Conservation (phyloP, 2,888 invertebrate genomes). For the Andrena marginata region DNA sequence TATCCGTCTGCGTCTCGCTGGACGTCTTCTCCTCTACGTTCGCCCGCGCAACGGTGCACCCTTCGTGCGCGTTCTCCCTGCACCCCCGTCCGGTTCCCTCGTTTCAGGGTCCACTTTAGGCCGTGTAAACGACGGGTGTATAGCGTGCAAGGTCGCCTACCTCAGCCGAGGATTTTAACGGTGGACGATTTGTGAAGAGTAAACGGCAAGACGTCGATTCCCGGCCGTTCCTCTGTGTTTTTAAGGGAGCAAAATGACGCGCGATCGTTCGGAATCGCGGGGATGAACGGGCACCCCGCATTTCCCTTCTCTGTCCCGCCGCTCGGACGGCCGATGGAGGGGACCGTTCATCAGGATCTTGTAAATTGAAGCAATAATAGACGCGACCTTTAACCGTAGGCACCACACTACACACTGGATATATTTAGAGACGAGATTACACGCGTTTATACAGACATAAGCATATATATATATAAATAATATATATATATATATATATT, state of each 20-base stretch:
- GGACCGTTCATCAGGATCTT: conserved; percentile 52
- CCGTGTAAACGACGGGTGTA: conserved; percentile 33
- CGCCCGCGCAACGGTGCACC: neutral
- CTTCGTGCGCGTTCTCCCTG: conserved; percentile 3
- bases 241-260: conserved; percentile 67
- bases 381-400: conserved; percentile 63
- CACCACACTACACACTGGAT: conserved; percentile 53
- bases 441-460: conserved; percentile 66
- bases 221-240: conserved; percentile 24
- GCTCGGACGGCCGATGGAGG: conserved; percentile 13
- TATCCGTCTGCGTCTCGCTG: neutral
- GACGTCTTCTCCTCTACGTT: neutral
- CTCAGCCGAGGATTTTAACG: conserved; percentile 48
- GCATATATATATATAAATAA: conserved; percentile 67
- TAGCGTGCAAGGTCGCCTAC: conserved; percentile 50
- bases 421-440: conserved; percentile 60
- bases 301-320: neutral
- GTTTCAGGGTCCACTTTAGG: conserved; percentile 35
- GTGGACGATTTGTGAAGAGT: conserved; percentile 28
- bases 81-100: conserved; percentile 3
- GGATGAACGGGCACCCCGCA: conserved; percentile 26
- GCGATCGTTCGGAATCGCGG: conserved; percentile 20
- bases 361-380: conserved; percentile 73
- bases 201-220: neutral
- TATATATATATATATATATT: conserved; percentile 75